Evolutionary conservation across 2,113 vertebrate species (phyloP).

Genomic region (Philantomba maxwellii): DNA sequence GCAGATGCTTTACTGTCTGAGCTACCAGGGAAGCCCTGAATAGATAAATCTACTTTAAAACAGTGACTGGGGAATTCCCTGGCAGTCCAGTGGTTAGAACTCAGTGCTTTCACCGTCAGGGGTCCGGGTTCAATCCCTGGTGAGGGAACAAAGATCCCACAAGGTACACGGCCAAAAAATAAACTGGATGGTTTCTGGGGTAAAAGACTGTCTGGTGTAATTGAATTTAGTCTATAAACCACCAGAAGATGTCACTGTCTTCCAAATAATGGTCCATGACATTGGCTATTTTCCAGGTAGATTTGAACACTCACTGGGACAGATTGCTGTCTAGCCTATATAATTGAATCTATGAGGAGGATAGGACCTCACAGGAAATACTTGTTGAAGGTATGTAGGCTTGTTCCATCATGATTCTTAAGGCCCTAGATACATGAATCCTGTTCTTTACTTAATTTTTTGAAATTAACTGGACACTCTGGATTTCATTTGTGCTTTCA

Average conservation of each 20-base stretch:
- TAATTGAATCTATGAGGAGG: not conserved
- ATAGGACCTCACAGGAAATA: not conserved
- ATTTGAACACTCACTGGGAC: not conserved
- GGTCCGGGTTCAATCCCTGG: not conserved
- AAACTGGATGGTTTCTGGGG: not conserved
- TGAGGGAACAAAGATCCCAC: not conserved
- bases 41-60: not conserved
- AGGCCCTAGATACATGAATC: not conserved
- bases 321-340: not conserved
- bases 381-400: not conserved
- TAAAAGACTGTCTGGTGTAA: not conserved
- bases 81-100: not conserved
- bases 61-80: not conserved
- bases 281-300: not conserved
- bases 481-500: not conserved
- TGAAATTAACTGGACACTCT: not conserved
- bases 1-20: no score
- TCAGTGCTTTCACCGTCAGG: not conserved
- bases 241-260: constrained; percentile 79
- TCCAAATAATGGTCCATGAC: constrained; percentile 20
- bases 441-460: not conserved
- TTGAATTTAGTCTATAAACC: constrained; percentile 5
- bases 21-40: not conserved
- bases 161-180: not conserved
- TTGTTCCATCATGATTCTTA: not conserved